phyloP scores from a whole-genome alignment of 2,113 vertebrate species.

The Camelus bactrianus region DNA sequence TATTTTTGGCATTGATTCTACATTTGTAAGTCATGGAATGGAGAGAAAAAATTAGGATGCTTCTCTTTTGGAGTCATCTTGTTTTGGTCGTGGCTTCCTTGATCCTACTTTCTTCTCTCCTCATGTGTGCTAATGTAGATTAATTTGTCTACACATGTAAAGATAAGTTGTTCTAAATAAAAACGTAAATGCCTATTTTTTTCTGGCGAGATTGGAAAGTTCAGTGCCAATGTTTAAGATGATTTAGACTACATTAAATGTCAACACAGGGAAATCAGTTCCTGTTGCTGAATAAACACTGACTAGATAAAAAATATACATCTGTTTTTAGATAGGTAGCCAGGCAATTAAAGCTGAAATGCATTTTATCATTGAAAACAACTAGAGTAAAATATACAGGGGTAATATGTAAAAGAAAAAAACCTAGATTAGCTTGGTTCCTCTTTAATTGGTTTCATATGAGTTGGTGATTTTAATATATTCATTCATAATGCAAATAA shows the following conservation, averaged over 20 bases:
- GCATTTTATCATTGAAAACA: constrained; percentile 16
- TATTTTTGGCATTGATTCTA: not conserved
- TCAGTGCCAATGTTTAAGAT: not conserved
- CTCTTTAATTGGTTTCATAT: not conserved
- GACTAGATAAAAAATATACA: not conserved
- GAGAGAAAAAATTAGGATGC: not conserved
- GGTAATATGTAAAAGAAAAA: constrained; percentile 1
- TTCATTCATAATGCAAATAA: not conserved
- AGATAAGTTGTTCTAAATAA: not conserved
- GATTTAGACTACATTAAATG: constrained; percentile 27
- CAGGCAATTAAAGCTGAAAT: not conserved
- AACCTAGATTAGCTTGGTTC: not conserved
- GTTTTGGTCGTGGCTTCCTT: not conserved
- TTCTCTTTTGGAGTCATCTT: not conserved
- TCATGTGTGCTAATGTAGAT: not conserved
- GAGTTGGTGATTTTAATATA: not conserved
- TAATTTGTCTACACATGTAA: not conserved
- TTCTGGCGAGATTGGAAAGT: not conserved
- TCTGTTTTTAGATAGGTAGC: not conserved
- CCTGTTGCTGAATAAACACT: not conserved
- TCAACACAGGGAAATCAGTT: constrained; percentile 20
- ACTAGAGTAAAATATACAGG: not conserved
- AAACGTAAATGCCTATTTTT: not conserved
- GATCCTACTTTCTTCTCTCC: not conserved
- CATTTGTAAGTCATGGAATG: not conserved